Base-by-base conservation (phyloP, 2,797 vertebrate species). In the Clarias pachynema region DNA sequence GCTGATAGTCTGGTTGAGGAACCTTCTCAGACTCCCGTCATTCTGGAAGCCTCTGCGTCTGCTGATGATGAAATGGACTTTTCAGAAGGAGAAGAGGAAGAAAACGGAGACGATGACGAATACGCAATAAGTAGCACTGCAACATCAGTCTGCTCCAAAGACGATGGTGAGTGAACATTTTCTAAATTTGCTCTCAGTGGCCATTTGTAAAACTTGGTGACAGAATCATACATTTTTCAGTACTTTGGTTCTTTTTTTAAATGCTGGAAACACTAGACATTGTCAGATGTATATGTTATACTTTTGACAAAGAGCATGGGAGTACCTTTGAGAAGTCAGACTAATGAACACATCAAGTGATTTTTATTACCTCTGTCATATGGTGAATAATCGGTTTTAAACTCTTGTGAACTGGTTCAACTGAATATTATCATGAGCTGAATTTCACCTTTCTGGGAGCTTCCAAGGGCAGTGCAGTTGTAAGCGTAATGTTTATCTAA, bases 161-260 rank as follows among this genome's bases (percentile, higher is more conserved):
- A 95, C 62, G 95, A 95, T 83, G 95, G 98, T 99, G 92, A 97
- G 97, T 96, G 82, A 72, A 82, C 18, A 90, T 70, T 73, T 53
- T 81, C 84, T 84, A 74, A 79, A 90, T 80, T 88, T 87, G 81
- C 72, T 86, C 75, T 53, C 81, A 44, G 80, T 22, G 65, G 73
- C 87, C 82, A 87, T 90, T 90, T 85, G 75, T 90, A 69, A 86
- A 81, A 81, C 37, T 26, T 16, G 75, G 37, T 87, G 89, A 81
- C 87, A 85, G 83, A 75, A 79, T 88, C 89, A 87, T 88, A 74
- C 59, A 90, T 85, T 81, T 90, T 90, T 90, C 69, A 90, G 77
- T 65, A 85, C 84, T 49, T 53, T 78, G 20, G 78, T 56, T 83
- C 85, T 81, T 84, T 86, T 53, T 86, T 87, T 80, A 63, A 75